Evolutionary conservation across 2,113 vertebrate genomes (phyloP), one percentile per base, ranked within the genome.

Genomic region (Stercorarius parasiticus): DNA sequence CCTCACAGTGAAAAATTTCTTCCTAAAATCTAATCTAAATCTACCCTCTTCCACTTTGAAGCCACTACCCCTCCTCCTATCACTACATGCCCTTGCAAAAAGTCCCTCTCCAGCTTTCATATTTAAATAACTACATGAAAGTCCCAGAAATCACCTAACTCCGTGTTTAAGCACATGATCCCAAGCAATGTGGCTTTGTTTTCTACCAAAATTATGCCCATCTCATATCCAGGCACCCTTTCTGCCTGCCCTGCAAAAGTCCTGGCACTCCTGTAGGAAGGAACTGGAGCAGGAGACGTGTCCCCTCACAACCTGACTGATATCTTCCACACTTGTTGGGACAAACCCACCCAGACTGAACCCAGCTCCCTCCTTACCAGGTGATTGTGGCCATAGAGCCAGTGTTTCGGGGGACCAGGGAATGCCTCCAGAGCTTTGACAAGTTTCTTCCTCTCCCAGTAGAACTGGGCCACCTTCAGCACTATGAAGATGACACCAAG

Each of bases 361-460:
- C 74, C 74, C 67, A 86, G 11, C 15, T 85, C 36, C 43, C 58
- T 85, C n/a, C 96, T 97, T 98, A 98, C 98, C 98, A 98, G 90
- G n/a, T 86, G 93, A 26, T 96, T 91, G 77, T 98, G 97, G 13
- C 98, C 98, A 22, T 98, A 97, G 8, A 98, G 84, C 98, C 98
- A 98, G 84, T 98, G 98, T n/a, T 52, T 92, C 0, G 97, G 97
- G 26, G 98, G 98, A 25, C 97, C 98, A 5, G 98, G 98, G 66
- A 99, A 99, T 27, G 90, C 42, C 50, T 97, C 95, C 70, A 98
- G 36, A 12, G 78, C 96, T 52, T 94, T 97, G 56, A 96, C 25
- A 74, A 98, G 27, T 77, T 96, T 88, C 81, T 73, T 97, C 69
- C 95, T 97, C 34, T 34, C 53, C 36, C 17, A 4, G 50, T 98